Conservation (phyloP, 1,140 invertebrate genomes). For the Maniola jurtina region DNA sequence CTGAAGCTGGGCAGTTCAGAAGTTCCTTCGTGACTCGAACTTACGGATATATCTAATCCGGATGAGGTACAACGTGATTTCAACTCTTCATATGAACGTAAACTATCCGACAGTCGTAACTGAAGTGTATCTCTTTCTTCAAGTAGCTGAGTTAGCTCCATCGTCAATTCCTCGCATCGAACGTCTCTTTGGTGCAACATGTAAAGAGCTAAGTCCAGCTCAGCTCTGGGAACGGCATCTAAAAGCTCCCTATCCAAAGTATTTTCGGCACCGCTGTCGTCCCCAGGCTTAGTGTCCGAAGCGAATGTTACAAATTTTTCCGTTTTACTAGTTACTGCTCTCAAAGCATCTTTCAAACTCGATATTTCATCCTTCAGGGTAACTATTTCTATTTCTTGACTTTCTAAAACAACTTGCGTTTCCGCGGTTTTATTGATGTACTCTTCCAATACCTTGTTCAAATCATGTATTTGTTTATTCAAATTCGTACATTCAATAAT, state of each 20-base stretch:
- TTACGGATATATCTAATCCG: constrained; percentile 41
- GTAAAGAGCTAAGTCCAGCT: constrained; percentile 90
- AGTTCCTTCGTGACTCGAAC: constrained; percentile 46
- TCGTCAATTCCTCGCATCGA: constrained; percentile 92
- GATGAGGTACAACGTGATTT: constrained; percentile 54
- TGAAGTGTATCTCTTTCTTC: constrained; percentile 92
- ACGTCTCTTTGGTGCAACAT: constrained; percentile 93
- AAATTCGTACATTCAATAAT: constrained; percentile 74
- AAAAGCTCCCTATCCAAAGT: constrained; percentile 51
- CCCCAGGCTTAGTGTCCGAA: constrained; percentile 52
- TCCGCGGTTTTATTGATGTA: constrained; percentile 72
- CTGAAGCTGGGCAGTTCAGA: constrained; percentile 49
- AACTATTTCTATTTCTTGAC: constrained; percentile 84
- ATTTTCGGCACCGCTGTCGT: constrained; percentile 34
- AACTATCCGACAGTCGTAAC: constrained; percentile 87
- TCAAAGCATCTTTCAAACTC: constrained; percentile 65
- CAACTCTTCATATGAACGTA: constrained; percentile 85
- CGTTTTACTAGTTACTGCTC: constrained; percentile 80
- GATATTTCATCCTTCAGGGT: constrained; percentile 81
- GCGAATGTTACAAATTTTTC: constrained; percentile 76
- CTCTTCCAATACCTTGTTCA: constrained; percentile 77
- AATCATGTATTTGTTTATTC: constrained; percentile 76
- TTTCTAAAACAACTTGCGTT: constrained; percentile 80
- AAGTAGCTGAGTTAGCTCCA: constrained; percentile 89
- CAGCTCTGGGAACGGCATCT: constrained; percentile 79